Evolutionary conservation across 2,113 vertebrate species (phyloP).

Genomic region (Ellobius talpinus): DNA sequence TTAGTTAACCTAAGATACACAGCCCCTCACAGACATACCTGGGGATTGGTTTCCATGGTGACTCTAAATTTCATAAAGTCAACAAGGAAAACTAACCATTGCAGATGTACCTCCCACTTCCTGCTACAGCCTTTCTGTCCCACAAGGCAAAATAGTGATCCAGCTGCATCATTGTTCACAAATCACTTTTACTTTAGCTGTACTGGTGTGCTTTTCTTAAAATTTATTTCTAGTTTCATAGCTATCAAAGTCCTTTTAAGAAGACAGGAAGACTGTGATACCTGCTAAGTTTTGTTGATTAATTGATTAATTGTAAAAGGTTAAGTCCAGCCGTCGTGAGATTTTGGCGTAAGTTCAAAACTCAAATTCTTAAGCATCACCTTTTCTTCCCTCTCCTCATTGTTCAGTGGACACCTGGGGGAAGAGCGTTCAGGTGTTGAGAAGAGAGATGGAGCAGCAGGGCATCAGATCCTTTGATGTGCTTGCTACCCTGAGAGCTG

Average conservation of each 20-base stretch:
- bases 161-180: not conserved
- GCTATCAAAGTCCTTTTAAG: not conserved
- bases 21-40: not conserved
- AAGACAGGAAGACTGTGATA: not conserved
- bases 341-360: conserved; percentile 10
- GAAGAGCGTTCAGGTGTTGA: not conserved
- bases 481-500: conserved; percentile 64
- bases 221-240: conserved; percentile 1
- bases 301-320: conserved; percentile 11
- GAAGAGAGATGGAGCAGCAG: conserved; percentile 39
- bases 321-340: not conserved
- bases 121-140: no score
- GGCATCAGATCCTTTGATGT: conserved; percentile 79
- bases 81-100: not conserved
- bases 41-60: not conserved
- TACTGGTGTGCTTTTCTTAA: not conserved
- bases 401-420: not conserved
- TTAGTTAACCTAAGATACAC: not conserved
- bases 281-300: not conserved
- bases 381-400: not conserved
- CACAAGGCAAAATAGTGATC: not conserved
- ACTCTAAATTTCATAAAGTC: not conserved
- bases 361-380: not conserved
- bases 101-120: not conserved
- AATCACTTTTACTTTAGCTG: not conserved